Evolutionary conservation across 1,140 invertebrate species (phyloP).

Genomic region (Drosophila sp.): DNA sequence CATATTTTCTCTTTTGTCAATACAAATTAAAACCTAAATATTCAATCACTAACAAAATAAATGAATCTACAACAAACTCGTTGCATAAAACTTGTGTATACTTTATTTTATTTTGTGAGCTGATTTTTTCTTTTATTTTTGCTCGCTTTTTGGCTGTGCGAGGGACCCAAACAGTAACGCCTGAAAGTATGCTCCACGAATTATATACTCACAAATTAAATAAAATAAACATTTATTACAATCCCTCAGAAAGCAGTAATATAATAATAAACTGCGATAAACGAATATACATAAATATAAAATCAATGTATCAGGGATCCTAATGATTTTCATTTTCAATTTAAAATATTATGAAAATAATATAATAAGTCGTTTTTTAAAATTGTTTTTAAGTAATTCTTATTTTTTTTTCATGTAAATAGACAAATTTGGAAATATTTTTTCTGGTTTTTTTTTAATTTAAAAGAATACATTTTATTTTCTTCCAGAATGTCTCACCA

Average conservation of each 20-base stretch:
- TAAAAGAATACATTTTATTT: no score
- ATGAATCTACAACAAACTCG: conserved; percentile 62
- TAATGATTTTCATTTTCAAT: no score
- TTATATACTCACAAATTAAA: neutral
- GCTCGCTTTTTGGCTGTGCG: conserved; percentile 53
- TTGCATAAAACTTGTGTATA: conserved; percentile 52
- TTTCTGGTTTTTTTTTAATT: no score
- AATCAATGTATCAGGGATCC: no score
- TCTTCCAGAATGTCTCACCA: no score
- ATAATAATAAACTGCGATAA: conserved; percentile 55
- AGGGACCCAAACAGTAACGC: conserved; percentile 14
- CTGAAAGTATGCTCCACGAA: conserved; percentile 51
- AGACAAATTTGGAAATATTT: no score
- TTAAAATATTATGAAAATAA: no score
- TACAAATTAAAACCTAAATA: conserved; percentile 33
- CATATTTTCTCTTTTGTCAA: conserved; percentile 31
- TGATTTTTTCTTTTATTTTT: conserved; percentile 15
- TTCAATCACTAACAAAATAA: conserved; percentile 45
- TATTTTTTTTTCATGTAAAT: no score
- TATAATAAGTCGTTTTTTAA: no score
- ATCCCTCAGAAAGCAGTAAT: neutral
- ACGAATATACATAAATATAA: conserved; percentile 18
- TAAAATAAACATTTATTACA: neutral
- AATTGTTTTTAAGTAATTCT: no score
- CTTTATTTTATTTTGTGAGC: conserved; percentile 28